phyloP scores from a whole-genome alignment of 2,888 invertebrate genomes.

The Scaptomyza cyrtandrae region DNA sequence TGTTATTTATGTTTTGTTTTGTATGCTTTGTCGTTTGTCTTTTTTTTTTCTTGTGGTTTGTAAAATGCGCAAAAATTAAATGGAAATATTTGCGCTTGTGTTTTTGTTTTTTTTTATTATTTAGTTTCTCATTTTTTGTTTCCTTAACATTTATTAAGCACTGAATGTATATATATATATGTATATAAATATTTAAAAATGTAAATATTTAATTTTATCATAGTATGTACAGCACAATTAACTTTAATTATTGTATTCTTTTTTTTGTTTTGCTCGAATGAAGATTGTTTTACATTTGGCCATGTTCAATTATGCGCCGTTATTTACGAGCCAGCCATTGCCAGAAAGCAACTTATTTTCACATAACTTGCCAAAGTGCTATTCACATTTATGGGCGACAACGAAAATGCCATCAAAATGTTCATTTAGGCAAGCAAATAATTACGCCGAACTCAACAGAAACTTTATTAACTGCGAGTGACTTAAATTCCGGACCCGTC shows the following conservation, averaged over 20 bases:
- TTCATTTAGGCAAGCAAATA: conserved; percentile 78
- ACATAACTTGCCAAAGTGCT: conserved; percentile 68
- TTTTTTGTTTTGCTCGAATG: conserved; percentile 31
- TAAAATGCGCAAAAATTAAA: conserved; percentile 67
- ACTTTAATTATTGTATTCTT: conserved; percentile 70
- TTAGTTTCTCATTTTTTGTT: conserved; percentile 7
- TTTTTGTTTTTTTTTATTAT: conserved; percentile 16
- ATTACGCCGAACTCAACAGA: conserved; percentile 64
- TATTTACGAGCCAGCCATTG: conserved; percentile 59
- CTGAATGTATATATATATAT: conserved; percentile 23
- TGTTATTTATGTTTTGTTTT: conserved; percentile 36
- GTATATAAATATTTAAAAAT: conserved; percentile 35
- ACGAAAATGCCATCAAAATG: conserved; percentile 58
- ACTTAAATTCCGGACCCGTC: conserved; percentile 25
- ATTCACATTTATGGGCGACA: conserved; percentile 57
- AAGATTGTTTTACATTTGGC: conserved; percentile 48
- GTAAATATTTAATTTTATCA: conserved; percentile 17
- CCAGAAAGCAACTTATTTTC: conserved; percentile 70
- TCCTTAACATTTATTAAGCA: conserved; percentile 52
- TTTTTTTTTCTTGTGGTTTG: conserved; percentile 45
- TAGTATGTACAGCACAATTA: conserved; percentile 66
- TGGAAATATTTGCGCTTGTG: conserved; percentile 60
- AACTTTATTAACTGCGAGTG: conserved; percentile 73
- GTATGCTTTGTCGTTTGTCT: no score
- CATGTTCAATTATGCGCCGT: conserved; percentile 59